These are phyloP conservation scores for Colletes latitarsis DNA, from an alignment of 1,140 invertebrate species.

Conservation along the genomic window DNA sequence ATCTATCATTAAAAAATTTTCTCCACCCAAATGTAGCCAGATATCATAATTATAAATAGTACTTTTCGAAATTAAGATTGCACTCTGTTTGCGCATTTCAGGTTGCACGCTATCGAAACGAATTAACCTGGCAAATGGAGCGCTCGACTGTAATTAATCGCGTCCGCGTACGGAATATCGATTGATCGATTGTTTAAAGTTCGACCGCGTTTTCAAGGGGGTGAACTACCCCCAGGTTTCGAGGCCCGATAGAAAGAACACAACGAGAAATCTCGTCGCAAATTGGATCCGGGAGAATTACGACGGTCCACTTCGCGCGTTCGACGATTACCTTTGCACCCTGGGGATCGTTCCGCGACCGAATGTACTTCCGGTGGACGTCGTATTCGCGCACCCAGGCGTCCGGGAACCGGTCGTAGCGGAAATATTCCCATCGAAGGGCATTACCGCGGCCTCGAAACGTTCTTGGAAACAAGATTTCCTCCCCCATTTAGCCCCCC, in stretches of 20 bases:
- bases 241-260: background rate
- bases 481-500: background rate
- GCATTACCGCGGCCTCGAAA: background rate
- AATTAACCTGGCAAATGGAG: too few species aligned
- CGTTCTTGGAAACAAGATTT: background rate
- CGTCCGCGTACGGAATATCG: too few species aligned
- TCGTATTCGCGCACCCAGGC: background rate
- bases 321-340: background rate
- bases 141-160: too few species aligned
- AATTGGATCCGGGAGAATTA: slow-evolving; percentile 56
- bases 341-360: background rate
- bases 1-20: too few species aligned
- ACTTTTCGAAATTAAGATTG: too few species aligned
- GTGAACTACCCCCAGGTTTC: too few species aligned
- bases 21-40: too few species aligned
- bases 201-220: background rate
- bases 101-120: too few species aligned
- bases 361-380: background rate
- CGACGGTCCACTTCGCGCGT: slow-evolving; percentile 3
- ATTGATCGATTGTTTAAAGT: slow-evolving; percentile 18
- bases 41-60: too few species aligned
- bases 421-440: background rate
- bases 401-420: background rate
- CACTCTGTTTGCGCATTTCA: too few species aligned
- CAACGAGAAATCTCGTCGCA: slow-evolving; percentile 34